Percentiles rank a stretch among this genome's conserved stretches.
These are phyloP conservation scores for Celastrina argiolus DNA, from an alignment of 2,888 invertebrate species.

Conservation along the genomic window DNA sequence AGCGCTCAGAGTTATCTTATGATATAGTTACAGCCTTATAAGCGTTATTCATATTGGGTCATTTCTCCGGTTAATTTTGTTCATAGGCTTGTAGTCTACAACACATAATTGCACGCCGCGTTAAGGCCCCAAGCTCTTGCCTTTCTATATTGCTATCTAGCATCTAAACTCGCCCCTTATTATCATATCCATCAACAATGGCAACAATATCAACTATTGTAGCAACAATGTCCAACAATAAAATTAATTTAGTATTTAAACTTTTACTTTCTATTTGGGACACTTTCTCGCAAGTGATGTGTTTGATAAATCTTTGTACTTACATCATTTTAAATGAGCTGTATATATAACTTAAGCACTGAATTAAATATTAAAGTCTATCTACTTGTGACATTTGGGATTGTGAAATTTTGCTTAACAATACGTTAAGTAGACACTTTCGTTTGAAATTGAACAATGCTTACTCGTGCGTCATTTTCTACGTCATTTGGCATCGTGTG, in stretches of 20 bases:
- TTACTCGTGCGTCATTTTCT: too few species aligned
- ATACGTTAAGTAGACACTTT: too few species aligned
- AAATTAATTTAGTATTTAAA: slow-evolving; percentile 16
- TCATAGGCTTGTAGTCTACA: too few species aligned
- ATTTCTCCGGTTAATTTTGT: too few species aligned
- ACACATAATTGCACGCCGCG: too few species aligned
- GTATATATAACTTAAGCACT: neutral
- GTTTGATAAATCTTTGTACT: slow-evolving; percentile 14
- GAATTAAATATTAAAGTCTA: neutral
- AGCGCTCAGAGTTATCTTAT: too few species aligned
- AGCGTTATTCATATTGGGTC: too few species aligned
- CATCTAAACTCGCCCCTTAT: neutral
- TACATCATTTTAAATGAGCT: slow-evolving; percentile 11
- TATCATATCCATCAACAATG: neutral
- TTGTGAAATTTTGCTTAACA: neutral
- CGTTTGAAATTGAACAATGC: too few species aligned
- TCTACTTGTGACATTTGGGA: slow-evolving; percentile 4
- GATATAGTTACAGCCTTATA: too few species aligned
- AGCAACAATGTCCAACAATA: neutral
- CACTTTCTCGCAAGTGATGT: slow-evolving; percentile 18
- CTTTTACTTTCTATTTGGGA: slow-evolving; percentile 16
- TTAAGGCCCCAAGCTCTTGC: too few species aligned
- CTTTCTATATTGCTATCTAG: neutral
- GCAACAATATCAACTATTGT: neutral
- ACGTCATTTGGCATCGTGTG: too few species aligned